phyloP scores from a whole-genome alignment of 53 echinoderm and acorn worm genomes.

The Patiria pectinifera region DNA sequence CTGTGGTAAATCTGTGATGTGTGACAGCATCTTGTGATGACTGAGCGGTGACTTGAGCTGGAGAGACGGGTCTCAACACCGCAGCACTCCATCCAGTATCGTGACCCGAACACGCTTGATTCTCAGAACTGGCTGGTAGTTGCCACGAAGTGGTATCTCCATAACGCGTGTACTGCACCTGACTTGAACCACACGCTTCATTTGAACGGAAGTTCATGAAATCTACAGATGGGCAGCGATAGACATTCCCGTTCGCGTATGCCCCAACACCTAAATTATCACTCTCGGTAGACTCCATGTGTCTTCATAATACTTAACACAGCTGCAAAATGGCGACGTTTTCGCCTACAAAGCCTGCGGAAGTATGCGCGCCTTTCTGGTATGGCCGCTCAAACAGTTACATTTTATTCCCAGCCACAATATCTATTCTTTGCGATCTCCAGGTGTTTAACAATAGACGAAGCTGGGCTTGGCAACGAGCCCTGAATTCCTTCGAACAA shows the following conservation, averaged over 20 bases:
- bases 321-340: constrained; percentile 39
- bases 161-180: background rate
- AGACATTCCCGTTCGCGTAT: background rate
- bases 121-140: background rate
- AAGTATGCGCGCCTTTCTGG: background rate
- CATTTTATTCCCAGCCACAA: background rate
- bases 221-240: background rate
- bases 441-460: constrained; percentile 34
- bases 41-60: constrained; percentile 40
- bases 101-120: background rate
- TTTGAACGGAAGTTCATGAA: constrained; percentile 16
- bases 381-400: background rate
- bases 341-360: background rate
- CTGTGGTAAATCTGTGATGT: background rate
- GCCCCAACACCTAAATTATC: background rate
- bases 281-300: constrained; percentile 30
- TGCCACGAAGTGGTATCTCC: constrained; percentile 1
- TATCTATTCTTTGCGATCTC: background rate
- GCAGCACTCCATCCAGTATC: background rate
- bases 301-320: constrained; percentile 25
- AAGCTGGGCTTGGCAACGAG: background rate
- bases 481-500: constrained; percentile 19
- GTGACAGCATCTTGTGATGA: background rate
- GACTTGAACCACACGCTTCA: background rate
- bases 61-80: background rate